A percentile compares a stretch with the other conserved stretches of the same genome.
Conservation (phyloP, 2,797 vertebrate species). For the Tenualosa thibaudeaui region DNA sequence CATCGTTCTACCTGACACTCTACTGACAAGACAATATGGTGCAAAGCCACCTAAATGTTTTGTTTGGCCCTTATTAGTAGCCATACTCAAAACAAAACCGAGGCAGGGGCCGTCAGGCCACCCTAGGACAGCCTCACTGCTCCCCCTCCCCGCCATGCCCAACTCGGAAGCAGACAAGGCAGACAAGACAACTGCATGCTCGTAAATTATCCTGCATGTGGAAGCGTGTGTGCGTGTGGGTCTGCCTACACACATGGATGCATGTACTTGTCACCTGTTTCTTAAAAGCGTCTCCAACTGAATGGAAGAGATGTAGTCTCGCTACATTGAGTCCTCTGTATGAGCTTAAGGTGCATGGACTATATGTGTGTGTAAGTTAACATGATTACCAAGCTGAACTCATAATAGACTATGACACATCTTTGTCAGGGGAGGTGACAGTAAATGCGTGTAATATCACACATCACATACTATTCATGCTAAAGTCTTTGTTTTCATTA, state of each 20-base stretch:
- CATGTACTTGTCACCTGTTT: not conserved
- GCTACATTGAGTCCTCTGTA: not conserved
- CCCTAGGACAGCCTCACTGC: slow-evolving; percentile 28
- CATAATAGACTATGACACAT: slow-evolving; percentile 39
- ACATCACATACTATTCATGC: slow-evolving; percentile 42
- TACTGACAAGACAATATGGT: not conserved
- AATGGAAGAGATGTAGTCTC: no score
- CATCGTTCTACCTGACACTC: not conserved
- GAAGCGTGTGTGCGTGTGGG: not conserved
- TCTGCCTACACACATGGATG: not conserved
- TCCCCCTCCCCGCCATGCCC: slow-evolving; percentile 40
- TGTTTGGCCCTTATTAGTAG: slow-evolving; percentile 27
- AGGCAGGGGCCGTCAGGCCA: slow-evolving; percentile 39
- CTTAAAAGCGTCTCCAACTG: not conserved
- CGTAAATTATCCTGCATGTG: slow-evolving; percentile 61
- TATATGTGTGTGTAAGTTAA: slow-evolving; percentile 9
- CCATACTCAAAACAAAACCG: slow-evolving; percentile 46
- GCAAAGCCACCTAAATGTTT: not conserved
- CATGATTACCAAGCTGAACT: not conserved
- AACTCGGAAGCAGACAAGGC: slow-evolving; percentile 50
- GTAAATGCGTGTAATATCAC: slow-evolving; percentile 42
- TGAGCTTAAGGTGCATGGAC: slow-evolving; percentile 25
- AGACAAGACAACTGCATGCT: slow-evolving; percentile 63
- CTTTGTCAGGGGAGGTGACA: slow-evolving; percentile 44
- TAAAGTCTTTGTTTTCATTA: slow-evolving; percentile 16